A percentile compares a stretch with the other conserved stretches of the same genome.
Evolutionary conservation across 2,888 invertebrate genomes (phyloP).

Genomic region (Quadriops clusia): DNA sequence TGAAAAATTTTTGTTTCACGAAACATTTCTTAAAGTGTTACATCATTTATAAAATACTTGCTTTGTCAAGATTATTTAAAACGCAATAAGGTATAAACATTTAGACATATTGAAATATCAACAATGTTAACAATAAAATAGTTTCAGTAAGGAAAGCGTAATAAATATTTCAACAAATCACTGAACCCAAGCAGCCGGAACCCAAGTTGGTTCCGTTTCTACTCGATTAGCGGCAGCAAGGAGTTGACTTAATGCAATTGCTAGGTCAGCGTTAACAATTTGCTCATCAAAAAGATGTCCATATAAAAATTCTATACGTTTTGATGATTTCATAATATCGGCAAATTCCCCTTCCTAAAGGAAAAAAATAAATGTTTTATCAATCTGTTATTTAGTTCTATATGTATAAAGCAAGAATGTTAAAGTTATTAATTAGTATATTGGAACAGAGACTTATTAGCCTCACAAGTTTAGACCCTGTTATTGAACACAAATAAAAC

Average conservation of each 20-base stretch:
- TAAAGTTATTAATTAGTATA: no score
- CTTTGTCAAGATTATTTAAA: no score
- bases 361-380: slow-evolving; percentile 4
- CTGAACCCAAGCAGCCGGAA: slow-evolving; percentile 90
- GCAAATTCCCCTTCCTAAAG: slow-evolving; percentile 80
- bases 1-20: no score
- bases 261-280: slow-evolving; percentile 84
- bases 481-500: no score
- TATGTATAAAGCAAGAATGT: slow-evolving; percentile 10
- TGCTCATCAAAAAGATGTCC: slow-evolving; percentile 90
- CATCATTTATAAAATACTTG: no score
- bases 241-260: slow-evolving; percentile 74
- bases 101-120: slow-evolving; percentile 4
- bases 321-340: slow-evolving; percentile 74
- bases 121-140: no score
- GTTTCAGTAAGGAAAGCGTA: no score
- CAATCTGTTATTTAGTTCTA: not conserved
- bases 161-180: slow-evolving; percentile 26
- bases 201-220: slow-evolving; percentile 91
- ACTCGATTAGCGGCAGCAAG: slow-evolving; percentile 69
- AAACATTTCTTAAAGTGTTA: no score
- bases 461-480: no score
- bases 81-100: no score
- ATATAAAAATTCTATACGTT: slow-evolving; percentile 82
- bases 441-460: no score